A percentile compares a stretch with the other conserved stretches of the same genome.
Evolutionary conservation across 2,113 vertebrate genomes (phyloP).

Genomic region (Danionella cerebrum): DNA sequence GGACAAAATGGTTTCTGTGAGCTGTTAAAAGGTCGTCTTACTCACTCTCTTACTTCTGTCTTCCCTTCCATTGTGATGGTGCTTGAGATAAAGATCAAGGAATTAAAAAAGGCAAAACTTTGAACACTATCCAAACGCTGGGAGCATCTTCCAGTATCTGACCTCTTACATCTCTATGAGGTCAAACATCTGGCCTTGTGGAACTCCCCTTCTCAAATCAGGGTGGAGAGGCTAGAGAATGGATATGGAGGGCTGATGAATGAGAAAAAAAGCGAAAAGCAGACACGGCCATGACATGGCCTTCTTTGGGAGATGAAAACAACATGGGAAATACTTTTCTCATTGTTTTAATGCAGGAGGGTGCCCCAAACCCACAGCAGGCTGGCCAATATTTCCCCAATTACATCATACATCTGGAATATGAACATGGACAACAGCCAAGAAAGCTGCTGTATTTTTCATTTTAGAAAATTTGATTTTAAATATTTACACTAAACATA

Average conservation of each 20-base stretch:
- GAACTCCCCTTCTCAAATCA: constrained; percentile 28
- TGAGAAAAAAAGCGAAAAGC: background rate
- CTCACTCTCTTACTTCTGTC: constrained; percentile 7
- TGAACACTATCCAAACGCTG: constrained; percentile 49
- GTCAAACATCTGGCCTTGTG: constrained; percentile 30
- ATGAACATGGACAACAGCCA: background rate
- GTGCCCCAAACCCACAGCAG: constrained; percentile 21
- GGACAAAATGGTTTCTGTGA: background rate
- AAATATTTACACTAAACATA: no score
- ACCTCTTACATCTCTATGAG: constrained; percentile 30
- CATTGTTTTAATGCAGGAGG: background rate
- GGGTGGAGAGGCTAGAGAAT: constrained; percentile 37
- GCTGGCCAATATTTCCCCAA: constrained; percentile 3
- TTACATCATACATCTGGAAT: constrained; percentile 27
- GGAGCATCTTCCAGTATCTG: constrained; percentile 20
- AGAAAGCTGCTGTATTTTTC: no score
- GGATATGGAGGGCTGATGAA: background rate
- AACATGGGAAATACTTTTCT: constrained; percentile 6
- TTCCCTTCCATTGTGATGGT: constrained; percentile 13
- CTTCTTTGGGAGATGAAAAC: background rate
- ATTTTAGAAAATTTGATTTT: no score
- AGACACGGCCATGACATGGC: constrained; percentile 8
- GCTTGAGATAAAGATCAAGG: constrained; percentile 25
- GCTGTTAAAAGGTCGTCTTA: constrained; percentile 1
- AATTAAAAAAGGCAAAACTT: constrained; percentile 39